Conservation (phyloP, 2,113 vertebrate species). For the Callithrix jacchus region DNA sequence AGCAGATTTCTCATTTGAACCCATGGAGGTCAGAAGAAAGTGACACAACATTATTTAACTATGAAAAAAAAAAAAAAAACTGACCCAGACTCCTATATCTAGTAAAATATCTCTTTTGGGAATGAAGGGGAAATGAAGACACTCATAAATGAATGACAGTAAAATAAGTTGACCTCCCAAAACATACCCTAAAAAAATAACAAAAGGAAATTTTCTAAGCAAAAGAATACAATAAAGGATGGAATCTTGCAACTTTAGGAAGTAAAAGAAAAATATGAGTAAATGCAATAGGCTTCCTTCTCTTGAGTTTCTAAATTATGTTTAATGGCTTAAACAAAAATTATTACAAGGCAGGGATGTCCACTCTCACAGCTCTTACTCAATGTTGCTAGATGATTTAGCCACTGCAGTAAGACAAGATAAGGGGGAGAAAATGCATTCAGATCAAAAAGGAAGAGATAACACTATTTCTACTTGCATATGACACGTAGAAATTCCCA, state of each 20-base stretch:
- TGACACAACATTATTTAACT: not conserved
- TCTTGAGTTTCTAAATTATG: not conserved
- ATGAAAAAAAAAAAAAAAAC: not conserved
- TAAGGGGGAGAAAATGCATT: not conserved
- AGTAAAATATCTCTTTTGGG: not conserved
- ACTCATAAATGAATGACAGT: not conserved
- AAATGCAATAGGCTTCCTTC: not conserved
- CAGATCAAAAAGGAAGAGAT: not conserved
- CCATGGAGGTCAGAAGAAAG: not conserved
- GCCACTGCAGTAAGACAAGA: not conserved
- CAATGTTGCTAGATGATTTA: not conserved
- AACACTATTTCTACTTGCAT: not conserved
- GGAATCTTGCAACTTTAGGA: not conserved
- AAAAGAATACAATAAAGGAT: not conserved
- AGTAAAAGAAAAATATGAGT: not conserved
- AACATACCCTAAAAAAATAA: not conserved
- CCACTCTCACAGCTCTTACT: not conserved
- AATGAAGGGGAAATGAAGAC: not conserved
- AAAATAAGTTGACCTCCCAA: not conserved
- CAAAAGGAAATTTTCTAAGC: not conserved
- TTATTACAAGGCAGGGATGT: not conserved
- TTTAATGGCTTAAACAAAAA: not conserved
- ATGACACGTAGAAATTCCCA: not conserved
- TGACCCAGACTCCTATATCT: not conserved
- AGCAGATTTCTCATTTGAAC: not conserved